Evolutionary conservation across 2,113 vertebrate species (phyloP), one percentile per base, ranked within the genome.

Genomic region (Tragulus kanchil): DNA sequence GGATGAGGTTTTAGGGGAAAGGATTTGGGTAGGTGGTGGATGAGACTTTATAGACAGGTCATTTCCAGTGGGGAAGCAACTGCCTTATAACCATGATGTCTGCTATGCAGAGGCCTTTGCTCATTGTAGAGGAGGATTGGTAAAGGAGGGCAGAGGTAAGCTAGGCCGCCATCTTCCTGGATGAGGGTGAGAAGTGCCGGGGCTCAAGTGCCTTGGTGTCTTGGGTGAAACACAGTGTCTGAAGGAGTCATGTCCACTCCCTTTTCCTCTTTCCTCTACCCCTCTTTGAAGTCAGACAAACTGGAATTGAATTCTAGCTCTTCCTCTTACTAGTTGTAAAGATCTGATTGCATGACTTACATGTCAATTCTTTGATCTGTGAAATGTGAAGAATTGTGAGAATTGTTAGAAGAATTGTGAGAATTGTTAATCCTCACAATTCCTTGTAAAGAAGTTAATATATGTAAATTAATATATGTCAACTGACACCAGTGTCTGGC

Each of bases 51-150:
- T 61, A 78, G 42, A 9, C 0, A 5, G 62, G 45, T 58, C 58
- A 19, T 45, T 69, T 83, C 61, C 16, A n/a, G 0, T 36, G 28
- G 65, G 71, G 8, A 73, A n/a, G 10, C 12, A 69, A 17, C 58
- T 5, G 0, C 52, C 15, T 58, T 1, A 2, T 36, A 71, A 58
- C 31, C 26, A 0, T 8, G 10, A 10, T 26, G 16, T 14, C 48
- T 36, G 17, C 28, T 56, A 3, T 4, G 5, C 25, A 28, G 82
- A 79, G 54, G 8, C 28, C 62, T 67, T 56, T 4, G 3, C 42
- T 12, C 6, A 14, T 61, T 6, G 62, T 56, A 25, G 71, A 25
- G 45, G 19, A 64, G 31, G 56, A 86, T 56, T 5, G 23, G 45
- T 3, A 12, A 25, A 28, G 45, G 52, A 89, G 31, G 61, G n/a